Conservation (phyloP, 1,140 invertebrate species). For the Chlorops oryzae region DNA sequence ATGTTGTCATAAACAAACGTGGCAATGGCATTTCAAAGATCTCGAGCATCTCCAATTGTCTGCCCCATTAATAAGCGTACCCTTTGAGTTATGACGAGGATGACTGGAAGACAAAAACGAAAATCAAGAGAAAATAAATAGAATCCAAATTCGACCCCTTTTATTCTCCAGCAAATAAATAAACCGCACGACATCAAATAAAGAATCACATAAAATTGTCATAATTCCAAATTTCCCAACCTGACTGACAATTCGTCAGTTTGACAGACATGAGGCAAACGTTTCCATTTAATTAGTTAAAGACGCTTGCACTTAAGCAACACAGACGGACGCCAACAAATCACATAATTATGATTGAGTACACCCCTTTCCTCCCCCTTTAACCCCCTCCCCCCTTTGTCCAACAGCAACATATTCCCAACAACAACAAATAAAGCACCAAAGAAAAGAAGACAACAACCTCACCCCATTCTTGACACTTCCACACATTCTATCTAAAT, state of each 20-base stretch:
- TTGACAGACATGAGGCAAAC: neutral
- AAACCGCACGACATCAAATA: slow-evolving; percentile 17
- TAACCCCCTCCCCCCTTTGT: neutral
- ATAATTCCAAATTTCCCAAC: slow-evolving; percentile 15
- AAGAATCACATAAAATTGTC: slow-evolving; percentile 15
- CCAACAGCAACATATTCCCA: too few relatives aligned
- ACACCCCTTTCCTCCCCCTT: slow-evolving; percentile 1
- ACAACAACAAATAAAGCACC: neutral
- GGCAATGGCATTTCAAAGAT: too few relatives aligned
- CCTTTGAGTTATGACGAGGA: too few relatives aligned
- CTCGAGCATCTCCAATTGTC: too few relatives aligned
- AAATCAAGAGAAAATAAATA: too few relatives aligned
- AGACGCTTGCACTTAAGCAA: slow-evolving; percentile 8
- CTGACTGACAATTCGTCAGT: slow-evolving; percentile 16
- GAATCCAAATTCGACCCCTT: too few relatives aligned
- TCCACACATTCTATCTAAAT: neutral
- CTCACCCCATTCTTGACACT: neutral
- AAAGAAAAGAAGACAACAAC: neutral
- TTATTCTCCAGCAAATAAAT: too few relatives aligned
- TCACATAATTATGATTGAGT: slow-evolving; percentile 13
- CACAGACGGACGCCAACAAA: slow-evolving; percentile 12
- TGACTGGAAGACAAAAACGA: too few relatives aligned
- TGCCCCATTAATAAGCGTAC: too few relatives aligned
- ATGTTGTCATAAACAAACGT: too few relatives aligned
- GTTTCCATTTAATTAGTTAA: slow-evolving; percentile 2